A percentile compares a stretch with the other conserved stretches of the same genome.
Conservation (phyloP, 2,113 vertebrate genomes). For the chimpanzee (Pan troglodytes) region NHGRI_mPanTro3-v2.1_pri NC_072408.2:98416501-98417000, state of each 20-base stretch:
- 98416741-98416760: neutral
- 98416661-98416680: neutral
- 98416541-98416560: neutral
- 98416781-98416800: neutral
- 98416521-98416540: neutral
- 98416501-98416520: neutral
- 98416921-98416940: neutral
- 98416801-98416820: neutral
- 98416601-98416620: neutral
- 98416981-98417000: neutral
- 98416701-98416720: neutral
- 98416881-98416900: neutral
- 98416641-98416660: neutral
- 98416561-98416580: too few relatives aligned
- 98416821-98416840: neutral
- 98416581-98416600: neutral
- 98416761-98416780: neutral
- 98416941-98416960: neutral
- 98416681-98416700: neutral
- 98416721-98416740: neutral
- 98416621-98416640: neutral
- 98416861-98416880: neutral
- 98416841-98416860: neutral
- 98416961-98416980: neutral
- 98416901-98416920: slow-evolving; percentile 12